Conservation (phyloP, 1,140 invertebrate genomes). For the Drosophila eugracilis region DNA sequence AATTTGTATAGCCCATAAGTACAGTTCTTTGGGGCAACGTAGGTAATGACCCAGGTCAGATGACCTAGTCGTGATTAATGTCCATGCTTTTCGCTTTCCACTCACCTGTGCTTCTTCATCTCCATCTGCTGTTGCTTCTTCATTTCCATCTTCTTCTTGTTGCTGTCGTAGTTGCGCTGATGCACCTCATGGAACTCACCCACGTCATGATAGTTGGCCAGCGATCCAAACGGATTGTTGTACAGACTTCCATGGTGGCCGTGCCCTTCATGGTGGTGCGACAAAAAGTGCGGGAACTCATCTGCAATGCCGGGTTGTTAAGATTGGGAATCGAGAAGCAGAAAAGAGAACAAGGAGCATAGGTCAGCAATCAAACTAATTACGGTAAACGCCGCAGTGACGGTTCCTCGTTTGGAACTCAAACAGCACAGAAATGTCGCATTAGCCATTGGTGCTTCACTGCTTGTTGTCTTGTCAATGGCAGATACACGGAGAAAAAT, state of each 20-base stretch:
- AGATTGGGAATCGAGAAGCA: neutral
- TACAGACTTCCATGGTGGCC: slow-evolving; percentile 71
- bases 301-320: slow-evolving; percentile 53
- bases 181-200: slow-evolving; percentile 78
- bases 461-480: slow-evolving; percentile 17
- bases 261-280: slow-evolving; percentile 80
- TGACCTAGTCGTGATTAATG: slow-evolving; percentile 52
- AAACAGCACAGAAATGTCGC: slow-evolving; percentile 24
- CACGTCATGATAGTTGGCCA: slow-evolving; percentile 81
- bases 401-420: slow-evolving; percentile 24
- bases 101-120: slow-evolving; percentile 80
- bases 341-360: slow-evolving; percentile 6
- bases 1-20: slow-evolving; percentile 74
- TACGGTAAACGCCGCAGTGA: slow-evolving; percentile 53
- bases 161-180: slow-evolving; percentile 76
- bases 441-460: slow-evolving; percentile 25
- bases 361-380: slow-evolving; percentile 57
- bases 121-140: slow-evolving; percentile 80
- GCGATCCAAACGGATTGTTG: slow-evolving; percentile 78
- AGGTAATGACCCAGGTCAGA: slow-evolving; percentile 5
- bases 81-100: neutral
- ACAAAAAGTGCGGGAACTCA: slow-evolving; percentile 75
- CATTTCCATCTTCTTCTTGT: slow-evolving; percentile 70
- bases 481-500: neutral
- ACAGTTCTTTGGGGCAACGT: slow-evolving; percentile 34